Conservation (phyloP, 2,113 vertebrate genomes). For the Cryptotis parvus region DNA sequence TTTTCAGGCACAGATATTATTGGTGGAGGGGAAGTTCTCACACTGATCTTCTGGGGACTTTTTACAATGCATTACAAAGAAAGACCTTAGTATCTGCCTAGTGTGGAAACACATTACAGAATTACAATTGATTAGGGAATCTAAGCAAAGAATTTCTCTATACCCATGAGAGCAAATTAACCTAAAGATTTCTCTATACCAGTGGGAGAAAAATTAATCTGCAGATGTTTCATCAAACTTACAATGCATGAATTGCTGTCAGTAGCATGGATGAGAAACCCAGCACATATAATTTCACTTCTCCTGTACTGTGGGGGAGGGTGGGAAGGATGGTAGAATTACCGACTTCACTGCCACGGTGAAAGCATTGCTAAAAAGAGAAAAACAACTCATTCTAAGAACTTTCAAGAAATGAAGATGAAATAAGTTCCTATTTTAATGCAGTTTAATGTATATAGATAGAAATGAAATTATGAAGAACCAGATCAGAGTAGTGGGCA, state of each 20-base stretch:
- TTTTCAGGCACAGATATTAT: not conserved
- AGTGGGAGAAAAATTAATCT: not conserved
- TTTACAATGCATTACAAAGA: not conserved
- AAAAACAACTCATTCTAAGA: constrained; percentile 6
- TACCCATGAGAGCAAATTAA: not conserved
- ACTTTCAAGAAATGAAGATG: not conserved
- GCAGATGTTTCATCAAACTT: constrained; percentile 65
- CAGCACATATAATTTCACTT: constrained; percentile 84
- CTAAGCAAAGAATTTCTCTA: not conserved
- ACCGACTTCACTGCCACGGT: constrained; percentile 85
- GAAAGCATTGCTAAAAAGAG: constrained; percentile 86
- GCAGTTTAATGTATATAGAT: not conserved
- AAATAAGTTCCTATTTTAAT: not conserved
- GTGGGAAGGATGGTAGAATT: constrained; percentile 75
- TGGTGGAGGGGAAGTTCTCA: not conserved
- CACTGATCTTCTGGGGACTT: not conserved
- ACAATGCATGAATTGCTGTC: constrained; percentile 81
- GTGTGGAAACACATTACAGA: not conserved
- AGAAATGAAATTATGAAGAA: not conserved
- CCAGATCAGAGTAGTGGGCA: not conserved
- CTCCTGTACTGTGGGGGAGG: constrained; percentile 78
- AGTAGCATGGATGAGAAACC: constrained; percentile 86
- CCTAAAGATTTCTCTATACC: not conserved
- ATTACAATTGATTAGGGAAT: not conserved
- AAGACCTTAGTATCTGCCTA: not conserved